Conservation (phyloP, 2,113 vertebrate species). For the Cyphomyrus plagiostoma region DNA sequence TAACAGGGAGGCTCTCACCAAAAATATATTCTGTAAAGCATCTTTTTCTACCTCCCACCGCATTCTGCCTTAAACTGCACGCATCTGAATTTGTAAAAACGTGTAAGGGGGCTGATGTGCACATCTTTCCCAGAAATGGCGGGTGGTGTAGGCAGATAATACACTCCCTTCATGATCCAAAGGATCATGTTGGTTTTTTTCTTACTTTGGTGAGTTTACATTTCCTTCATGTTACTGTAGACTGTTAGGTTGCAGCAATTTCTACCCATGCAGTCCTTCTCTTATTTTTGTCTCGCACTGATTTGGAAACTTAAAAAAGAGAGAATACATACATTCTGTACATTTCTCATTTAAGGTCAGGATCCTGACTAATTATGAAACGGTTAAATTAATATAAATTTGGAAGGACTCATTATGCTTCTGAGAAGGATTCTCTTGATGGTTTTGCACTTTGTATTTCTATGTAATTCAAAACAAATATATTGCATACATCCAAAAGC, state of each 20-base stretch:
- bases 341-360: background rate
- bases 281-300: background rate
- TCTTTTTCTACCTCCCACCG: conserved; percentile 49
- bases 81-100: conserved; percentile 4
- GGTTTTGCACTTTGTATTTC: background rate
- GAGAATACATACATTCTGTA: background rate
- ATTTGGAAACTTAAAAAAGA: background rate
- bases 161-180: background rate
- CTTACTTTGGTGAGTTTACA: background rate
- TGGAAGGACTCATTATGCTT: background rate
- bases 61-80: conserved; percentile 36
- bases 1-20: conserved; percentile 62
- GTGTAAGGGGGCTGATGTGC: background rate
- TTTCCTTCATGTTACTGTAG: background rate
- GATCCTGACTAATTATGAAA: background rate
- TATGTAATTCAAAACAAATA: background rate
- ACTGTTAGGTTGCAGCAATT: background rate
- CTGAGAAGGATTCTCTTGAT: background rate
- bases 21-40: conserved; percentile 65
- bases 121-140: background rate
- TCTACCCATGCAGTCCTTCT: background rate
- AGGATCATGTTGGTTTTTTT: background rate
- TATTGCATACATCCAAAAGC: background rate
- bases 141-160: background rate
- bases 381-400: background rate